Base-by-base conservation (phyloP, 92 coral and sea anemone genomes). In the Zoanthus sansibaricus region DNA sequence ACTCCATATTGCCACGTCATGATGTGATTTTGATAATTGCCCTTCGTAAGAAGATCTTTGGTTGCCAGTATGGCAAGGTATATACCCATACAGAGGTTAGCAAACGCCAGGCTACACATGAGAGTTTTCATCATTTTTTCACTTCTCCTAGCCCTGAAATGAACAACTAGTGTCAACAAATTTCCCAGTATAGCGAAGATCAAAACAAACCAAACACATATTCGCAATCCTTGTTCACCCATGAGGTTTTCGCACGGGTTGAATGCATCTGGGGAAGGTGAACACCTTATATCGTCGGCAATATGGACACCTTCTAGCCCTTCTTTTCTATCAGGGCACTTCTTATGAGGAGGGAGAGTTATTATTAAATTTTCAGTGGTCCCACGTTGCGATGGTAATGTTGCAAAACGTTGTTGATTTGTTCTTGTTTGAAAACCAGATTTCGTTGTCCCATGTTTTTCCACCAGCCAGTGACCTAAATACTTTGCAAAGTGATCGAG, bases 171-270 rank as follows among this genome's bases (percentile, higher is more conserved):
- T 32, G 89, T 94, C 59, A 95, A 25, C 0, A 92, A 83, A 78
- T 96, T 96, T 14, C 98, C 98, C 1, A 93, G 9, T 16, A 91
- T 46, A 14, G 98, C 98, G 25, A 92, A 85, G 17, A 95, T 87
- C 45, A 93, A 45, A 17, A 95, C 95, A 7, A 93, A 31, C 98
- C 98, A 96, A 5, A 98, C 89, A 54, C 95, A 93, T 6, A 93
- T 90, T 15, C 94, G 98, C 2, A 96, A 89, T 17, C 73, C 92
- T 10, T 45, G 16, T 0, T 93, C 84, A 15, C 94, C 96, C 69
- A 96, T 71, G n/a, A 96, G 86, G 87, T 95, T 90, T 20, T 91
- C 98, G 77, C 98, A 96, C 2, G 98, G 98, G 76, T 96, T 91
- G 69, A 96, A 96, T 16, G 90, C 98, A 71, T 94, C 95, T 12